Percentiles rank a stretch among this genome's conserved stretches.
These are phyloP conservation scores for Typhlomys cinereus DNA, from an alignment of 2,113 vertebrate genomes.

Conservation along the genomic window DNA sequence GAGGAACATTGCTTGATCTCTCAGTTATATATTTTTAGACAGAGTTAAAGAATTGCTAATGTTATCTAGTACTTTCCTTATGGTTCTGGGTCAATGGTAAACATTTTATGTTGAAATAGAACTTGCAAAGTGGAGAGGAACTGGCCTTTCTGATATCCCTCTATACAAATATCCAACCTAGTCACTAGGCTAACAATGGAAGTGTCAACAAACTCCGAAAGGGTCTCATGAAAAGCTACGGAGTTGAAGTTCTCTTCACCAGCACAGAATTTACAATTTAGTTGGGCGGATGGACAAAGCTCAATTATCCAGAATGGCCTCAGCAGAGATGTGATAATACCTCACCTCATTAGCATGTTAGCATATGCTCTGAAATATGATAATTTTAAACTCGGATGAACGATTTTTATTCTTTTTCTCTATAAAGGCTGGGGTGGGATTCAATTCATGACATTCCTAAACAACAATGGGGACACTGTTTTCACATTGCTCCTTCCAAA, in stretches of 20 bases:
- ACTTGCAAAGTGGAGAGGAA: slow-evolving; percentile 46
- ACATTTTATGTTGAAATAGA: slow-evolving; percentile 52
- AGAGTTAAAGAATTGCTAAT: slow-evolving; percentile 68
- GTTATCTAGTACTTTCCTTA: slow-evolving; percentile 60
- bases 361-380: slow-evolving; percentile 79
- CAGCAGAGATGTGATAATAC: slow-evolving; percentile 67
- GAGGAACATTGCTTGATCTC: slow-evolving; percentile 48
- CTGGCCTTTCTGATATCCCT: slow-evolving; percentile 57
- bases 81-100: slow-evolving; percentile 13
- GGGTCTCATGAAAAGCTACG: slow-evolving; percentile 63
- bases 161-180: slow-evolving; percentile 65
- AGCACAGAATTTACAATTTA: slow-evolving; percentile 64
- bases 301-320: slow-evolving; percentile 64
- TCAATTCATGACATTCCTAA: slow-evolving; percentile 80
- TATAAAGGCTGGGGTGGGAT: slow-evolving; percentile 79
- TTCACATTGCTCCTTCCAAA: slow-evolving; percentile 77
- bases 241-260: slow-evolving; percentile 58
- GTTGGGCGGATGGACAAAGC: slow-evolving; percentile 70
- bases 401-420: slow-evolving; percentile 80
- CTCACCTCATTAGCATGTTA: slow-evolving; percentile 76
- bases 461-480: slow-evolving; percentile 79
- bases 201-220: slow-evolving; percentile 64
- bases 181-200: slow-evolving; percentile 57
- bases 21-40: slow-evolving; percentile 67
- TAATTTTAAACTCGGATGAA: slow-evolving; percentile 77